Percentiles rank a stretch among this genome's conserved stretches.
Evolutionary conservation across 1,140 invertebrate species (phyloP).

Genomic region (Megalopta genalis): DNA sequence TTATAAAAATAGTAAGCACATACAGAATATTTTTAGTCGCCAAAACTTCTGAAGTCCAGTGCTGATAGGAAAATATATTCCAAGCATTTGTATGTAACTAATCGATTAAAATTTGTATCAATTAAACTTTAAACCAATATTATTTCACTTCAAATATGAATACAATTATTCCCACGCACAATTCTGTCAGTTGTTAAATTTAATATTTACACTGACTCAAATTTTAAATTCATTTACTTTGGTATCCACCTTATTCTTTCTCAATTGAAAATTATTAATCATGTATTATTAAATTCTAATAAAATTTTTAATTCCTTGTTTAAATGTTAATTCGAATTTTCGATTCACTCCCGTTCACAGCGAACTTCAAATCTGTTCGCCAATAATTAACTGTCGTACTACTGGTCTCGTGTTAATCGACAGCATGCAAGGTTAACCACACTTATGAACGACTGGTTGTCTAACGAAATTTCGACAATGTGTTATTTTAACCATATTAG

Average conservation of each 20-base stretch:
- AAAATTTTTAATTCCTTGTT: too few species aligned
- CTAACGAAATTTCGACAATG: conserved; percentile 17
- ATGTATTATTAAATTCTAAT: neutral
- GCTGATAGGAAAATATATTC: too few species aligned
- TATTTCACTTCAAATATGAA: neutral
- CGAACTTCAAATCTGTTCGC: neutral
- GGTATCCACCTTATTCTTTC: neutral
- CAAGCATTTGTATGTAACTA: neutral
- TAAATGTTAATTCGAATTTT: neutral
- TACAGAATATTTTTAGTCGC: neutral
- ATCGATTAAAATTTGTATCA: neutral
- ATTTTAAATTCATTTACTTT: neutral
- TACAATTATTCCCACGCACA: neutral
- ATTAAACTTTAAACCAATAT: neutral
- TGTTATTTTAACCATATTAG: conserved; percentile 35
- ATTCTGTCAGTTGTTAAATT: neutral
- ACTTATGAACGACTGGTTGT: neutral
- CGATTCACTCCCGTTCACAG: neutral
- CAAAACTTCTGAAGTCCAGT: too few species aligned
- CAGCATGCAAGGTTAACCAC: conserved; percentile 27
- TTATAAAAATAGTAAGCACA: neutral
- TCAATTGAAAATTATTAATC: neutral
- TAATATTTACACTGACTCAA: neutral
- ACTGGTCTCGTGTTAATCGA: conserved; percentile 15
- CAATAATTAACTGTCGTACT: conserved; percentile 7